Evolutionary conservation across 1,140 invertebrate genomes (phyloP), one percentile per base, ranked within the genome.

Genomic region (Drosophila melanica): DNA sequence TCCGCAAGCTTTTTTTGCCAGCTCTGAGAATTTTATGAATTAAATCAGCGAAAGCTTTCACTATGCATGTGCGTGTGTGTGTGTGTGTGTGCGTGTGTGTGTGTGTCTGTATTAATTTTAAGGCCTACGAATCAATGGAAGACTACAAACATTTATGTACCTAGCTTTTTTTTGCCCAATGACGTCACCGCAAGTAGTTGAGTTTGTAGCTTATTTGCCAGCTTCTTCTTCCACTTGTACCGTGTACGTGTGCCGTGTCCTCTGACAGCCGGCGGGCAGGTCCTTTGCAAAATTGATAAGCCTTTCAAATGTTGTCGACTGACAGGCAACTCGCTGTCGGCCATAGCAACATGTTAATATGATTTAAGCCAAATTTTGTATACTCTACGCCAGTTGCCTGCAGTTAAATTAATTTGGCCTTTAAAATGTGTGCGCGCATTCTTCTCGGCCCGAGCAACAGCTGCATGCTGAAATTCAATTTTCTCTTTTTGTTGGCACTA

Each of bases 21-120:
- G 68, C 55, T 54, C 63, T 68, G 66, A 55, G 45, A 20, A 81
- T 70, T 86, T 86, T 79, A 86, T 87, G 82, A 86, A 86, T 86
- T 87, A 87, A 86, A 86, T 45, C 68, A 39, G 47, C 55, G 27
- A 86, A 79, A 86, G 82, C 81, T 87, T 42, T 58, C 35, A 11
- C 23, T 27, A 10, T 48, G 2, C 39, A 42, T 41, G n/a, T 60
- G 12, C 37, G 23, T 39, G 50, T 54, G n/a, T 42, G 50, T 39
- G 12, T 42, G 8, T 37, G 37, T 47, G 47, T 30, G 7, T 45
- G 65, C 44, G 27, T 37, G 16, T 65, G 10, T 50, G 69, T 39
- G 10, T 62, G n/a, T n/a, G n/a, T n/a, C n/a, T 45, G 14, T 30
- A 7, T 35, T 16, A 30, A 48, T 33, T 51, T 47, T 23, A 30